These are phyloP conservation scores for Paraescarpia echinospica DNA, from an alignment of 1,140 invertebrate genomes.

Conservation along the genomic window DNA sequence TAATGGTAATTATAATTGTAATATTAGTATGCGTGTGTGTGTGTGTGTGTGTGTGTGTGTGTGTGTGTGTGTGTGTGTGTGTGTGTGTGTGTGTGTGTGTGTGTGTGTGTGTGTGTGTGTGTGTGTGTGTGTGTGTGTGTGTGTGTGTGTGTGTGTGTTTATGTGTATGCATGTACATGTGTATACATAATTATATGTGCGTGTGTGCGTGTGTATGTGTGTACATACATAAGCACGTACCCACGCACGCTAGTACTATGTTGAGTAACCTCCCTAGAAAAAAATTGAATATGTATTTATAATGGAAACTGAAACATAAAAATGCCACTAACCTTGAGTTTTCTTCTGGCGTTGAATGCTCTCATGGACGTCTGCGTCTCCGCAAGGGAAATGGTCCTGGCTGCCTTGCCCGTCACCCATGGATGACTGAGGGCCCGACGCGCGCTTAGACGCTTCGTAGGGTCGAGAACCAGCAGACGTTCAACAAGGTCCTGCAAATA, in stretches of 20 bases:
- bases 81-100: slow-evolving; percentile 18
- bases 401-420: slow-evolving; percentile 24
- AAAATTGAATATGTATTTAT: neutral
- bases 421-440: slow-evolving; percentile 26
- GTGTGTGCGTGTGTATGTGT: too few species aligned
- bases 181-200: slow-evolving; percentile 48
- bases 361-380: neutral
- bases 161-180: neutral
- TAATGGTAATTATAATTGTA: too few species aligned
- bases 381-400: neutral
- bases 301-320: neutral
- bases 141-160: slow-evolving; percentile 3
- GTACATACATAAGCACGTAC: too few species aligned
- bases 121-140: slow-evolving; percentile 6
- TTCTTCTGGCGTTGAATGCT: neutral
- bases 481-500: slow-evolving; percentile 19
- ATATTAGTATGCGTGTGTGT: slow-evolving; percentile 2
- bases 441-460: slow-evolving; percentile 19
- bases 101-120: slow-evolving; percentile 23
- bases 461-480: slow-evolving; percentile 20
- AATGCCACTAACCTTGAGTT: neutral
- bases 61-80: slow-evolving; percentile 24
- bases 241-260: too few species aligned
- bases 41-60: slow-evolving; percentile 2
- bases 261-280: too few species aligned